Base-by-base conservation (phyloP, 53 echinoderm and acorn worm genomes). In the Actinopyga echinites region DNA sequence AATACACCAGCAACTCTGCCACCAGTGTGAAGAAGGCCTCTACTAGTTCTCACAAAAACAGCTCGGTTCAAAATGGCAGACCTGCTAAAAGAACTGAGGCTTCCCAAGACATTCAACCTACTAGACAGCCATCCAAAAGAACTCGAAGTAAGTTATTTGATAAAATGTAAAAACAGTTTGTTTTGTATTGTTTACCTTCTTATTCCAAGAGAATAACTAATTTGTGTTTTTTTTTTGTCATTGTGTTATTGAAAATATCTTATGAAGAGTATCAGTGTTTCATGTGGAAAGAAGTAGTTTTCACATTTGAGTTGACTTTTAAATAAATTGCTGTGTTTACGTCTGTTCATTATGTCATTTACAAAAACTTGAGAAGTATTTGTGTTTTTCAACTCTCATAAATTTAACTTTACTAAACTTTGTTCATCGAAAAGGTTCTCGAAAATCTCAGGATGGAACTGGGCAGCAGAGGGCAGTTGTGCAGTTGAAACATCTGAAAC, bases 401-500 rank as follows among this genome's bases (percentile, higher is more conserved):
- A n/a, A n/a, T n/a, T n/a, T n/a, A n/a, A 62, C 11, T 4, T 9
- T 21, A 30, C 31, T 62, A 11, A 34, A 1, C 32, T 35, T 30
- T 69, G 30, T 17, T 13, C 10, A 59, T 6, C 6, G 1, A 2
- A 26, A 52, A 77, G 77, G 77, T 24, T 77, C 77, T 21, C 35
- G 81, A n/a, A 42, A 24, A 33, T 60, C 33, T 61, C 10, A 58
- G 23, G 63, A 61, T 5, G 78, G 52, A 20, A 75, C 10, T 25
- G 33, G 34, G 19, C 60, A 80, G 22, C 23, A 37, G 30, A 62
- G 30, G 30, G 60, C 81, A 31, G 81, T 80, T 37, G 81, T 80
- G n/a, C 37, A 80, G 45, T 62, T 80, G 32, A 80, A 62, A 61
- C 81, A 80, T 45, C 38, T 80, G 42, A 80, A 80, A 61, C 81